Evolutionary conservation across 2,888 invertebrate genomes (phyloP), one percentile per base, ranked within the genome.

Genomic region (Trachelus tabidus): DNA sequence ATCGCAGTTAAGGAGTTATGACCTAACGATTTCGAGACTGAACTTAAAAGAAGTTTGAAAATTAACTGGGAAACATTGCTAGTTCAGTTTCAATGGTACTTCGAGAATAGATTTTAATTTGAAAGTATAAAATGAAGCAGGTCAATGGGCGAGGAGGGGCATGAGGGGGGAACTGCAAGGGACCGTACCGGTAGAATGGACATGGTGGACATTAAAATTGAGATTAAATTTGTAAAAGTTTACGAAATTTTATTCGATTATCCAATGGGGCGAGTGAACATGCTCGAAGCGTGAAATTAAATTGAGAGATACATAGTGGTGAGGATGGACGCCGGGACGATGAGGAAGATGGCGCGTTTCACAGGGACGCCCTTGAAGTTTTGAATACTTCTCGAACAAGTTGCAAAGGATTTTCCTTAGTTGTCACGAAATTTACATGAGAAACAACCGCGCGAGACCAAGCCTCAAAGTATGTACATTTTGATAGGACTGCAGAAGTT

Each of bases 351-450:
- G 15, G 71, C 23, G 34, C 11, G 23, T 9, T 23, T 40, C 6
- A 15, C 6, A 2, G 15, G 40, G 40, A 68, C 77, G 79, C 79
- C 83, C 81, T 81, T 80, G 78, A 82, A 82, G 81, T 83, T 83
- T 79, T 75, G 79, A 77, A 79, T 81, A 79, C 73, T 56, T 79
- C 79, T 73, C 75, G 75, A 69, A 77, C 76, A 12, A 34, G 71
- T 12, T 12, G 71, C 71, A 34, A 12, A 23, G 71, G 33, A 71
- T 71, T 71, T 31, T 82, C 75, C 77, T 81, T 80, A 80, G 81
- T 83, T 79, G 79, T 79, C 79, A 74, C 77, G 75, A 81, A 79
- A 84, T 84, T 84, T 83, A 83, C 83, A 84, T 84, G 77, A 78
- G 81, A 83, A 83, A 83, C 83, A 79, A 77, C 80, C 77, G 68